Evolutionary conservation across 2,113 vertebrate genomes (phyloP).

Genomic region (Thunnus thynnus): DNA sequence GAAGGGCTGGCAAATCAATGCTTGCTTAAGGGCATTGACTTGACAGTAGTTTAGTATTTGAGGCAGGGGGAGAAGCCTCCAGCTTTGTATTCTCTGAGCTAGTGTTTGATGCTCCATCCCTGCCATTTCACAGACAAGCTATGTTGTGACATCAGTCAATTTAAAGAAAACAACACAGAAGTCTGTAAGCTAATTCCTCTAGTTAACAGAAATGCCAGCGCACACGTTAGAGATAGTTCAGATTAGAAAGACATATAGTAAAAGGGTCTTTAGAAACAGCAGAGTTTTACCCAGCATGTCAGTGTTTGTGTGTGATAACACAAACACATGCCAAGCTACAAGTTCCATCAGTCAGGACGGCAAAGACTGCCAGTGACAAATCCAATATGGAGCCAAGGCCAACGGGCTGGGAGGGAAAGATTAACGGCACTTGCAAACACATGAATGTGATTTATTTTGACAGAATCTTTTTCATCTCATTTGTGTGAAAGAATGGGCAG

Average conservation of each 20-base stretch:
- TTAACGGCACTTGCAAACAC: constrained; percentile 34
- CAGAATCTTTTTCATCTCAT: constrained; percentile 30
- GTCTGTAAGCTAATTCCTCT: background rate
- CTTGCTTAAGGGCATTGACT: background rate
- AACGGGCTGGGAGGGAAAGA: constrained; percentile 11
- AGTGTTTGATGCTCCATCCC: background rate
- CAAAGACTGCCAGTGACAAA: constrained; percentile 38
- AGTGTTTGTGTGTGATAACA: constrained; percentile 43
- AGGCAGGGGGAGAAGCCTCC: too few species aligned
- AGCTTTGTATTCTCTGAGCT: too few species aligned
- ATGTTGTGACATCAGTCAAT: constrained; percentile 6
- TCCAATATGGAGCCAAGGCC: constrained; percentile 49
- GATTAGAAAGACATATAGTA: constrained; percentile 13
- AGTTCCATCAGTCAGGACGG: constrained; percentile 45
- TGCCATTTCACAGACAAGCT: background rate
- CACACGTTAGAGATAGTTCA: constrained; percentile 3
- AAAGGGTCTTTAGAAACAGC: constrained; percentile 16
- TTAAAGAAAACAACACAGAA: constrained; percentile 15
- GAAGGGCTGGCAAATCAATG: too few species aligned
- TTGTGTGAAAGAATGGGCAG: constrained; percentile 22
- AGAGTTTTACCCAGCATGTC: background rate
- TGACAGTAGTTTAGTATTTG: background rate
- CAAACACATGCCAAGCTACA: constrained; percentile 37
- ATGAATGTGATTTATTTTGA: constrained; percentile 44
- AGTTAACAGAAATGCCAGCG: constrained; percentile 10